Evolutionary conservation across 2,888 invertebrate genomes (phyloP), one percentile per base, ranked within the genome.

Genomic region (Aleiodes testaceus): DNA sequence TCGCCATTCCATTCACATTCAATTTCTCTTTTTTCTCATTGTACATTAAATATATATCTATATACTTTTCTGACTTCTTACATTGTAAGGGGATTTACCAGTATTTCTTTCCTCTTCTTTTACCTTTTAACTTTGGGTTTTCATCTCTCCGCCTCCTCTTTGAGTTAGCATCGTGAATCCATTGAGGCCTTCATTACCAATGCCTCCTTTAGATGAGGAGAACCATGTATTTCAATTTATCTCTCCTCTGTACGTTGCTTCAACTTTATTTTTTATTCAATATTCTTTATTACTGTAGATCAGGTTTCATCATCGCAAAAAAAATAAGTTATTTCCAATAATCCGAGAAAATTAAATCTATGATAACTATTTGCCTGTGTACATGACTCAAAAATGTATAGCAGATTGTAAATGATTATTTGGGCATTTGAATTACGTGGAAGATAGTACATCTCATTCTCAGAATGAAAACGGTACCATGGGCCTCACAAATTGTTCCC

Each of bases 1-100:
- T 85, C 85, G 84, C 84, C 79, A 82, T 82, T 61, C 20, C 44
- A 20, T 16, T 61, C 44, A 20, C 44, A 5, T 20, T 12, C 9
- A 61, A n/a, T 9, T 36, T 59, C 59, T 66, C 36, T 63, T 63
- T 66, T 52, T 20, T 22, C 55, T 59, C 22, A 18, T 52, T 2
- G 0, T 11, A 12, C 11, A 12, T 20, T 52, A 3, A 52, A 52
- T 52, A 52, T n/a, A 52, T 22, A 18, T 52, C 4, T 20, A 52
- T 52, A 20, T 22, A 22, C 3, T 52, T 20, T 11, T 14, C 45
- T 45, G 22, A 12, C 52, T 52, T 11, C 52, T 52, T 22, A 20
- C 52, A 18, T n/a, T 12, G 22, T 52, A 52, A 22, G 22, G 9
- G 52, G 52, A 22, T 52, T 52, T 20, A 52, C 22, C 7, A 52